Evolutionary conservation across 2,888 invertebrate species (phyloP).

Genomic region (Eupithecia vulgata): DNA sequence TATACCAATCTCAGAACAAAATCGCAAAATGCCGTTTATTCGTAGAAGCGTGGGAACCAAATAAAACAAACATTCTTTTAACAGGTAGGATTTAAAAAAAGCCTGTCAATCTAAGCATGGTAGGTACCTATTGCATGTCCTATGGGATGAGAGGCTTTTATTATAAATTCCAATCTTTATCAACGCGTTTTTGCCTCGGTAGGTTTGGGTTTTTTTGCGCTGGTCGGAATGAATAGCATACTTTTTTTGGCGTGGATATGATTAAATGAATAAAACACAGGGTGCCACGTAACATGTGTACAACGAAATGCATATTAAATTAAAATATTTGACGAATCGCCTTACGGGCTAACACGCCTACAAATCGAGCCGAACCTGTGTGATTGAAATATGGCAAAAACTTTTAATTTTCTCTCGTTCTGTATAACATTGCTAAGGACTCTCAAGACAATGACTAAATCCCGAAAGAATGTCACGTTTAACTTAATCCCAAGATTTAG

Average conservation of each 20-base stretch:
- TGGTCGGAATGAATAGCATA: too few species aligned
- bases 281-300: too few species aligned
- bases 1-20: not conserved
- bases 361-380: not conserved
- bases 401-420: not conserved
- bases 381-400: not conserved
- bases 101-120: too few species aligned
- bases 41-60: not conserved
- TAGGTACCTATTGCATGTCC: too few species aligned
- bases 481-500: not conserved
- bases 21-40: not conserved
- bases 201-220: too few species aligned
- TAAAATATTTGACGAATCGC: not conserved
- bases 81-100: too few species aligned
- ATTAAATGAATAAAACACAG: too few species aligned
- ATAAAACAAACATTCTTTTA: not conserved
- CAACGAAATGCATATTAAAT: not conserved
- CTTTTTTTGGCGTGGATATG: too few species aligned
- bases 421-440: not conserved
- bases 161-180: too few species aligned
- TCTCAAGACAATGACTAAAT: not conserved
- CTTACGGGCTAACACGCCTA: not conserved
- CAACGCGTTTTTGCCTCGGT: too few species aligned
- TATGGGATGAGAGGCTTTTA: too few species aligned
- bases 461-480: constrained; percentile 7